phyloP scores from a whole-genome alignment of 1,140 invertebrate genomes.

The Drosophila varians region DNA sequence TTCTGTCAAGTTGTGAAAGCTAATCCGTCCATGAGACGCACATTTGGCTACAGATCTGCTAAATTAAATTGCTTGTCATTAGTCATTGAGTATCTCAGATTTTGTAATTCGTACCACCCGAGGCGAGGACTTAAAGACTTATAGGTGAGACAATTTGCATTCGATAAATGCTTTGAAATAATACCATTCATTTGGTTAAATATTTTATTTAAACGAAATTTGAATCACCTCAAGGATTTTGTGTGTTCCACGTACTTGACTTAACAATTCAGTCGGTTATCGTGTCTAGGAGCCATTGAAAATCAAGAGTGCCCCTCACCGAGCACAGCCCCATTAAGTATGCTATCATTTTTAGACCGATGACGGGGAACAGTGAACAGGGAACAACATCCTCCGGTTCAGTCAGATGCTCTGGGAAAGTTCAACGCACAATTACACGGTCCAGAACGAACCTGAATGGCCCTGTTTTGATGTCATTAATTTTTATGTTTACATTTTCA shows the following conservation, averaged over 20 bases:
- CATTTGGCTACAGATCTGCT: neutral
- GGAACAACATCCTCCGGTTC: neutral
- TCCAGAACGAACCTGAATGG: conserved; percentile 9
- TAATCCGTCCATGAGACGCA: neutral
- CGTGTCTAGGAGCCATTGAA: conserved; percentile 1
- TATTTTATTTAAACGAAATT: neutral
- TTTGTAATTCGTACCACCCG: neutral
- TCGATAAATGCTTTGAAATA: neutral
- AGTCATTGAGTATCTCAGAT: conserved; percentile 2
- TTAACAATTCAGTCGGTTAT: conserved; percentile 1
- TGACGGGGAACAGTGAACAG: neutral
- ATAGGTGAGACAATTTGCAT: neutral
- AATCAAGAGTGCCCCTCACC: neutral
- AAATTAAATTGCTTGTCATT: conserved; percentile 23
- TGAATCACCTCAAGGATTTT: too few relatives aligned
- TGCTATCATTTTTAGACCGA: conserved; percentile 40
- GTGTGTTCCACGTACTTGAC: neutral
- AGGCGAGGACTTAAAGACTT: neutral
- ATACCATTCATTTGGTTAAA: neutral
- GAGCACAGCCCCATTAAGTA: conserved; percentile 36
- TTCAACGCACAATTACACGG: conserved; percentile 49
- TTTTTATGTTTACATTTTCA: conserved; percentile 47
- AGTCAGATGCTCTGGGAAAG: conserved; percentile 34
- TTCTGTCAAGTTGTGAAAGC: conserved; percentile 13
- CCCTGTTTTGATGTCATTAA: conserved; percentile 42